Evolutionary conservation across 92 coral and sea anemone genomes (phyloP).

Genomic region (Anthopleura xanthogrammica): DNA sequence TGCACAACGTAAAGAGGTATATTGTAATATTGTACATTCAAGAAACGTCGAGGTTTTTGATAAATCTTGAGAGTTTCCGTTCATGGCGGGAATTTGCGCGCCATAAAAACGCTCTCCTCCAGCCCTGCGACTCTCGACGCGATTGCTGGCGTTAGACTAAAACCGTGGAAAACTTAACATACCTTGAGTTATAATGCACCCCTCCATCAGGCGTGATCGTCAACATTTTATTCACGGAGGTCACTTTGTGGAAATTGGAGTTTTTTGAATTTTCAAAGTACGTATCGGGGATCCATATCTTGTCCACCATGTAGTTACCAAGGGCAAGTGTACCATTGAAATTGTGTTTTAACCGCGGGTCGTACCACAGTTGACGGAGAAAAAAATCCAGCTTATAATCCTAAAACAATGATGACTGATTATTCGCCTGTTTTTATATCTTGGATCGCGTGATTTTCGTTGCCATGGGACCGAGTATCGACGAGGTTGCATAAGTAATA

Average conservation of each 20-base stretch:
- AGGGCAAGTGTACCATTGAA: slow-evolving; percentile 73
- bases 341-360: slow-evolving; percentile 81
- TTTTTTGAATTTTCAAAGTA: slow-evolving; percentile 94
- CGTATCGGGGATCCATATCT: slow-evolving; percentile 96
- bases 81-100: no score
- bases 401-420: slow-evolving; percentile 21
- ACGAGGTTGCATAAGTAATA: no score
- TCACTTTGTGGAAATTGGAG: slow-evolving; percentile 89
- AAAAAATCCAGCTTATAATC: slow-evolving; percentile 94
- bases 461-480: no score
- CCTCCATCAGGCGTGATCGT: slow-evolving; percentile 77
- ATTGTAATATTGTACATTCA: no score
- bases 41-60: no score
- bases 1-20: no score
- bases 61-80: no score
- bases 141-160: no score
- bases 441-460: not conserved
- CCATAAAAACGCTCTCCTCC: no score
- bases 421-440: not conserved
- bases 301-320: slow-evolving; percentile 78
- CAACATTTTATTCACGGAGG: slow-evolving; percentile 83
- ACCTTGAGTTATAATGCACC: slow-evolving; percentile 94
- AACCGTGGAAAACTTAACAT: not conserved
- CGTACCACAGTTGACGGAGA: slow-evolving; percentile 89
- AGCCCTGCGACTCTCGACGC: no score